Base-by-base conservation (phyloP, 2,797 vertebrate genomes). In the Tapera naevia region DNA sequence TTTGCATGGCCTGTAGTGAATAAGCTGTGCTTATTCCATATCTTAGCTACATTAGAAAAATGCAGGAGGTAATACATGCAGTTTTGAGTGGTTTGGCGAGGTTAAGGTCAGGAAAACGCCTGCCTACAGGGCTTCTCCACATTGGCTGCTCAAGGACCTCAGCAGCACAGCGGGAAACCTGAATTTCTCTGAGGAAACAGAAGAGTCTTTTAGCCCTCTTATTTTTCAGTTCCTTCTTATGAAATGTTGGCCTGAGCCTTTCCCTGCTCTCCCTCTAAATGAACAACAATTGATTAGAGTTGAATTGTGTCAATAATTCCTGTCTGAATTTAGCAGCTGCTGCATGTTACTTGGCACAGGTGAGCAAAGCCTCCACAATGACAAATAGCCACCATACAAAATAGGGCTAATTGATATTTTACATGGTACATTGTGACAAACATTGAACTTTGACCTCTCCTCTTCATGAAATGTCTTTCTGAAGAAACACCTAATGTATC, bases 21-120 rank as follows among this genome's bases (percentile, higher is more conserved):
- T 37, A 19, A 32, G 28, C 17, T 33, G 51, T 19, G 19, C 1
- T n/a, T 19, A 9, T 18, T 21, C 17, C 4, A 2, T 14, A 17
- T 6, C 33, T 56, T 41, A 45, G 37, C 30, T 46, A 3, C 13
- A 11, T 53, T 24, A 46, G 76, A 14, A 51, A 37, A 18, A 32
- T 7, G 28, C 23, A 24, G n/a, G 41, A 22, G 1, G 9, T 6
- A 4, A 12, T 5, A 13, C 2, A 0, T 41, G 17, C 7, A 30
- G 64, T n/a, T 53, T 32, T 30, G 14, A n/a, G n/a, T 12, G 43
- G 28, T 39, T 4, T 6, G 8, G 25, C 13, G 22, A 15, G 22
- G 28, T 78, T 62, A 23, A 13, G n/a, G 18, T 15, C 7, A 39
- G 15, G 24, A 9, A 39, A 23, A 12, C 22, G 24, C 1, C 17